Evolutionary conservation across 2,888 invertebrate species (phyloP), one percentile per base, ranked within the genome.

Genomic region (Tanaodytes sp.): DNA sequence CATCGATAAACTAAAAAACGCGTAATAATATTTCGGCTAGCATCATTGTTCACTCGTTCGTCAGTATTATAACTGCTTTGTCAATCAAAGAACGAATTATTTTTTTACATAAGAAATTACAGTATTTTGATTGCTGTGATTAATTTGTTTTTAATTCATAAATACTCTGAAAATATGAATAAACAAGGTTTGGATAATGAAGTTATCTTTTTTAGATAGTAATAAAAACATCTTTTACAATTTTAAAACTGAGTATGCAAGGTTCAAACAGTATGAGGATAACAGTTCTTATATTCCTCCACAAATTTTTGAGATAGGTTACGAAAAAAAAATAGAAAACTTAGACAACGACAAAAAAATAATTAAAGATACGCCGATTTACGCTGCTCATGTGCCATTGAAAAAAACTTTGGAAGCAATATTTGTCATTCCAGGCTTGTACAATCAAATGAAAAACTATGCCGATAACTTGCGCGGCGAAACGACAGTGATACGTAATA

Each of bases 1-100:
- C 2, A 37, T 71, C 1, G 66, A 71, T n/a, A 51, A 59, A 42
- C 23, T 23, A 23, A 8, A 23, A 23, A 23, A 8, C 23, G 23
- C 23, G 8, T 23, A 23, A 23, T 8, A 23, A 23, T 23, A 8
- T 23, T 5, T 23, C 23, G 23, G 23, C 8, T 8, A 8, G 8
- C 23, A 4, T 23, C 8, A 8, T 23, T 23, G 23, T 23, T 23
- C 23, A 23, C 8, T 23, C 23, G 23, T 23, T 23, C 23, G 23
- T 23, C 23, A 23, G 23, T 23, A 23, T 23, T 23, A 23, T 23
- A 23, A 23, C 8, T 23, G 23, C 23, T 8, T 23, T 23, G 4
- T 23, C 23, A 23, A 23, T 23, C 23, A 23, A 23, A 23, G 23
- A 23, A 23, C 23, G 23, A 5, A 23, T 23, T 23, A 23, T 23